Percentiles rank a stretch among this genome's conserved stretches.
phyloP scores from a whole-genome alignment of 2,888 invertebrate genomes.

The Andrena bucephala region DNA sequence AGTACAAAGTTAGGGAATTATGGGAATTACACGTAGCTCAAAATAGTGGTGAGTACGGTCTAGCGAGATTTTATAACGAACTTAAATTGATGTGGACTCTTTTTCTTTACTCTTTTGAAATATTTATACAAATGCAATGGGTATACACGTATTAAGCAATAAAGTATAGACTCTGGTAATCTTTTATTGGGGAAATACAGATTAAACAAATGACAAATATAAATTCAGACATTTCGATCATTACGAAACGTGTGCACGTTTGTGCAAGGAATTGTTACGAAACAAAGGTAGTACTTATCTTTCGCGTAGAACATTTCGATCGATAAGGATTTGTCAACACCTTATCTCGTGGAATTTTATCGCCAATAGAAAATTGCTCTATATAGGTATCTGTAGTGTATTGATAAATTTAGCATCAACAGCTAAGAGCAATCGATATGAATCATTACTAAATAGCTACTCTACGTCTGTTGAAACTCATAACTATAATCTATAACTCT shows the following conservation, averaged over 20 bases:
- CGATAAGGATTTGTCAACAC: slow-evolving; percentile 20
- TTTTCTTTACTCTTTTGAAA: not conserved
- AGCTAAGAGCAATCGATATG: not conserved
- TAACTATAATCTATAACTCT: not conserved
- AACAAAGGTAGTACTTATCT: not conserved
- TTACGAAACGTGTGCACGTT: not conserved
- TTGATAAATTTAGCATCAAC: slow-evolving; percentile 22
- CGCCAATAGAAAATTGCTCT: not conserved
- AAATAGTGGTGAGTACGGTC: too few relatives aligned
- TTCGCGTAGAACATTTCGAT: slow-evolving; percentile 6
- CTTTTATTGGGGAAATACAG: not conserved
- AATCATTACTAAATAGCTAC: slow-evolving; percentile 6
- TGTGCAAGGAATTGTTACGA: not conserved
- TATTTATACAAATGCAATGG: not conserved
- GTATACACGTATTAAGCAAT: not conserved
- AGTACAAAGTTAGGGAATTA: too few relatives aligned
- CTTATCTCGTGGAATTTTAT: slow-evolving; percentile 21
- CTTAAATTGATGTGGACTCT: not conserved
- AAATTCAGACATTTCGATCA: not conserved
- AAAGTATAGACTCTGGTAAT: not conserved
- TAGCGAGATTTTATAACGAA: too few relatives aligned
- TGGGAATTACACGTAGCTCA: too few relatives aligned
- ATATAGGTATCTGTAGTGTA: not conserved
- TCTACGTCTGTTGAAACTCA: not conserved
- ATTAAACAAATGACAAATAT: not conserved